phyloP scores from a whole-genome alignment of 2,113 vertebrate species.

The Campylorhamphus procurvoides region DNA sequence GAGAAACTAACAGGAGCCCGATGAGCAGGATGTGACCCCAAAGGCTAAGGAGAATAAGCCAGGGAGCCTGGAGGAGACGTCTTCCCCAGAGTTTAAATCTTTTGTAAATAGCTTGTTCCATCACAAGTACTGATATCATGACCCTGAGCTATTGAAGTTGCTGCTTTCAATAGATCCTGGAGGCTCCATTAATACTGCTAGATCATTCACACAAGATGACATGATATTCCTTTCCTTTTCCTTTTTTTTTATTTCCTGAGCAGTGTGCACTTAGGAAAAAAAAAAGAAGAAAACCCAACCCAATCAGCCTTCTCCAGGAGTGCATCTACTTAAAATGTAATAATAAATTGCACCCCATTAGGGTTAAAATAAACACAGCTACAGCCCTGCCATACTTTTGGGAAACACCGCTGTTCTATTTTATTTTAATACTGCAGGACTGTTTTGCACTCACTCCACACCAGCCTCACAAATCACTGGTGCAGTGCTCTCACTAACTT shows the following conservation, averaged over 20 bases:
- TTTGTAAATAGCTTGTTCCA: conserved; percentile 73
- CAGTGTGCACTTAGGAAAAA: neutral
- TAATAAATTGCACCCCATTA: conserved; percentile 59
- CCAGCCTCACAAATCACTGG: conserved; percentile 73
- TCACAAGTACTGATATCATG: conserved; percentile 67
- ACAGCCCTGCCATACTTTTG: conserved; percentile 52
- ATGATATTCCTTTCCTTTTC: conserved; percentile 4
- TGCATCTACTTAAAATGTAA: conserved; percentile 34
- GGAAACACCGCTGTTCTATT: conserved; percentile 55
- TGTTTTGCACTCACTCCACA: conserved; percentile 69
- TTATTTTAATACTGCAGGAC: conserved; percentile 64
- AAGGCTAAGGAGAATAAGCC: conserved; percentile 61
- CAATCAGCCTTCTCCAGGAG: neutral
- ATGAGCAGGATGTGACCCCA: conserved; percentile 57
- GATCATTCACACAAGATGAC: conserved; percentile 63
- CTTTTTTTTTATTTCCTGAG: neutral
- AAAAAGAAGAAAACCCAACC: neutral
- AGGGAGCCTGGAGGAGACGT: conserved; percentile 42
- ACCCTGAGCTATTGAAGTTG: conserved; percentile 71
- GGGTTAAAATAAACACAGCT: conserved; percentile 50
- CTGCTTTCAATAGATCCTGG: conserved; percentile 66
- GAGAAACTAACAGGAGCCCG: conserved; percentile 6
- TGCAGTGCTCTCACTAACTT: conserved; percentile 70
- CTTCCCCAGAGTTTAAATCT: conserved; percentile 70
- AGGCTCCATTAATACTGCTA: conserved; percentile 62